Evolutionary conservation across 1,140 invertebrate species (phyloP), one percentile per base, ranked within the genome.

Genomic region (Drosophila pseudoobscura): DNA sequence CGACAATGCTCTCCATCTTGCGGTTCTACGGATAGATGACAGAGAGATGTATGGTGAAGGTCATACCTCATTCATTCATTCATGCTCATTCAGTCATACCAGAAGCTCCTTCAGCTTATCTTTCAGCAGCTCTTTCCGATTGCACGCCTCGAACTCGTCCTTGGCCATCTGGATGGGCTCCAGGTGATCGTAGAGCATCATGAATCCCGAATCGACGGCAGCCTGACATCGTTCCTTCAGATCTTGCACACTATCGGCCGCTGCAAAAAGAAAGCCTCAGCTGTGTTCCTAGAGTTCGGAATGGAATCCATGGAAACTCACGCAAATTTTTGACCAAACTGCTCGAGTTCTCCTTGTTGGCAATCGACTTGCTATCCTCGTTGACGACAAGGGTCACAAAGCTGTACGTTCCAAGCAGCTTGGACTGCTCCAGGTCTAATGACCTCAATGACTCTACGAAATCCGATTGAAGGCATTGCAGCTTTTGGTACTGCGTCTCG

Each of bases 301-400:
- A 41, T 24, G 46, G 15, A 3, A 24, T 2, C 3, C 24, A 24
- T 24, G 24, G 5, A 35, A 53, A 73, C 87, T 89, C 29, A 89
- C 88, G 75, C 6, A 89, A 41, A 31, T 50, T 58, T 3, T 61
- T 75, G n/a, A 80, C 71, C 11, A 83, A 26, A 3, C 31, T n/a
- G 0, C 66, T 11, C 5, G 70, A 17, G 39, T 87, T 73, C 17
- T 77, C 74, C 0, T 71, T 49, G 6, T 69, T 54, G 5, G 78
- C 29, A 13, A 87, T 22, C 24, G 6, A 26, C 11, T 78, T 62
- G 22, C 49, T 72, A 1, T 64, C 58, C 0, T 82, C 70, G 20
- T 79, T 61, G 3, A 26, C 24, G 4, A 26, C 24, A 26, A 26
- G 24, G 24, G 60, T 26, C 0, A 61, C 39, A 22, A 85, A 6